Conservation (phyloP, 2,888 invertebrate species). For the Metopia argyrocephala region DNA sequence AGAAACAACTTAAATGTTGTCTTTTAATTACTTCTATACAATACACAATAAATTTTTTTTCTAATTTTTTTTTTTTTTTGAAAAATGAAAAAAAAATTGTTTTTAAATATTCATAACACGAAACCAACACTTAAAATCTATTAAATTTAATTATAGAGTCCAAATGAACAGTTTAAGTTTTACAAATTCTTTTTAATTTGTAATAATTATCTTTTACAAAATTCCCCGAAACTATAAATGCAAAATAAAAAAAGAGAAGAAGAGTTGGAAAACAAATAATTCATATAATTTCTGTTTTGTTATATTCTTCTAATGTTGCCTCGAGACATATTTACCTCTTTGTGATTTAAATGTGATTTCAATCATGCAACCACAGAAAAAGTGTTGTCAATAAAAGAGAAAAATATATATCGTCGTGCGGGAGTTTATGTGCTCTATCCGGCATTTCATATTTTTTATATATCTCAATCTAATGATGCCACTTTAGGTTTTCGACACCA, state of each 20-base stretch:
- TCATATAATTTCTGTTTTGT: slow-evolving; percentile 44
- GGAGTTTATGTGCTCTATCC: no score
- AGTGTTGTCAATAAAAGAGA: slow-evolving; percentile 49
- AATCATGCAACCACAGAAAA: slow-evolving; percentile 48
- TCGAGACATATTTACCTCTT: slow-evolving; percentile 37
- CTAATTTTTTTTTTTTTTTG: neutral
- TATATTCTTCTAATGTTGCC: slow-evolving; percentile 25
- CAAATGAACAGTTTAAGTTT: slow-evolving; percentile 48
- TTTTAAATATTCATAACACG: neutral
- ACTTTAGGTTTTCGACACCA: no score
- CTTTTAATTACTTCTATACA: no score
- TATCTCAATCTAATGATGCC: no score
- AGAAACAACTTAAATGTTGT: slow-evolving; percentile 10
- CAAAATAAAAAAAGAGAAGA: neutral
- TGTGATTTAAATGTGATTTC: slow-evolving; percentile 35
- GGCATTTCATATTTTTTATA: no score
- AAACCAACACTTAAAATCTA: slow-evolving; percentile 49
- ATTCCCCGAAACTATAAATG: slow-evolving; percentile 3
- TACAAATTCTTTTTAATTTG: slow-evolving; percentile 59
- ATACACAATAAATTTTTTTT: no score
- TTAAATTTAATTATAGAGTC: slow-evolving; percentile 57
- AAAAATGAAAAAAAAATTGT: neutral
- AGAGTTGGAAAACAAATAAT: slow-evolving; percentile 41
- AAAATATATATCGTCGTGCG: no score
- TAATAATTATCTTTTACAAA: slow-evolving; percentile 61